Percentiles rank a stretch among this genome's conserved stretches.
Conservation (phyloP, 53 echinoderm and acorn worm species). For the Patiria pectinifera region DNA sequence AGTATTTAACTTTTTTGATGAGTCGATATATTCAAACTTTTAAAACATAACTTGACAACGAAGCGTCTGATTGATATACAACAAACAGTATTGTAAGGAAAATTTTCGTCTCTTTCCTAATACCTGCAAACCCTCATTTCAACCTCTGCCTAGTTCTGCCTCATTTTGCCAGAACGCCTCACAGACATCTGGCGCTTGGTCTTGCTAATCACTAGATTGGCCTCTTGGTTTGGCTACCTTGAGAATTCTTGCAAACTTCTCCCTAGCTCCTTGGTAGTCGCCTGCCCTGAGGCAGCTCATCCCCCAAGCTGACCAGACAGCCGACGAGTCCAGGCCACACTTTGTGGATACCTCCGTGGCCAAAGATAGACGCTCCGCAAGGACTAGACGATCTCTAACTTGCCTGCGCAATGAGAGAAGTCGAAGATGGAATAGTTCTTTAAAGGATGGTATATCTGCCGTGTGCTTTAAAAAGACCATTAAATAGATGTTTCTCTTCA, state of each 20-base stretch:
- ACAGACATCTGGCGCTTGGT: no score
- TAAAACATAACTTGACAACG: no score
- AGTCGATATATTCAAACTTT: no score
- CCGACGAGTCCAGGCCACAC: conserved; percentile 85
- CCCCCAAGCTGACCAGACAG: conserved; percentile 96
- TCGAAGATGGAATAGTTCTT: neutral
- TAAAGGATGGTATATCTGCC: conserved; percentile 70
- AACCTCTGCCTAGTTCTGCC: no score
- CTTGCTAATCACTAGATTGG: no score
- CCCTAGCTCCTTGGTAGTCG: conserved; percentile 86
- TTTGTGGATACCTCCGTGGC: conserved; percentile 95
- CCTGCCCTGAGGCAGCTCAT: conserved; percentile 88
- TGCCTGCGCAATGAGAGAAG: conserved; percentile 55
- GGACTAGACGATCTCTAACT: conserved; percentile 85
- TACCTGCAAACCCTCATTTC: no score
- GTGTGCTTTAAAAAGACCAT: no score
- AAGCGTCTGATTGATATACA: no score
- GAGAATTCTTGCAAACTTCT: conserved; percentile 82
- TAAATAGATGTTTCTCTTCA: conserved; percentile 71
- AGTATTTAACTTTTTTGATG: no score
- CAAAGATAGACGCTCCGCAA: conserved; percentile 76
- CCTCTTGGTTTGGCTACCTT: conserved; percentile 57
- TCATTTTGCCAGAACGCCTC: no score
- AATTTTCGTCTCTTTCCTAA: no score
- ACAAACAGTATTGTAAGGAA: no score